These are phyloP conservation scores for Huso huso DNA, from an alignment of 2,797 vertebrate genomes.

Conservation along the genomic window DNA sequence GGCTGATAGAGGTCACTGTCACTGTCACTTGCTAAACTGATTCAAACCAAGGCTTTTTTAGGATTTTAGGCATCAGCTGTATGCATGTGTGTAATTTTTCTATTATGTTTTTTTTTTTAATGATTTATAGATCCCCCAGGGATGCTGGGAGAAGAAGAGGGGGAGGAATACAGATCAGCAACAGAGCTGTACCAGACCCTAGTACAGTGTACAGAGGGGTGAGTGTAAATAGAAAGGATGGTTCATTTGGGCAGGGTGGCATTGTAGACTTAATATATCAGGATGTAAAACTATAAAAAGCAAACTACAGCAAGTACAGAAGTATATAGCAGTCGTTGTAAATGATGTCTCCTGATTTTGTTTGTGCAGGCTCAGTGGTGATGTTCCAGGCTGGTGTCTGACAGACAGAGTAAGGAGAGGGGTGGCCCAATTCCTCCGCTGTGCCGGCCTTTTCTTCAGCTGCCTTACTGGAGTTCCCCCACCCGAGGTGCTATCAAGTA, in stretches of 20 bases:
- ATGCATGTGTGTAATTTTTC: too few relatives aligned
- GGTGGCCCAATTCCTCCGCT: constrained; percentile 82
- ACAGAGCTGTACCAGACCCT: constrained; percentile 46
- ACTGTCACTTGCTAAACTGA: too few relatives aligned
- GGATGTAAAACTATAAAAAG: too few relatives aligned
- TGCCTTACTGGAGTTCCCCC: constrained; percentile 86
- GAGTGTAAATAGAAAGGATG: background rate
- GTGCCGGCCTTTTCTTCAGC: constrained; percentile 84
- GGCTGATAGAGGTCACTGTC: too few relatives aligned
- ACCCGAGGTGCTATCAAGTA: constrained; percentile 73
- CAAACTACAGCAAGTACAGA: too few relatives aligned
- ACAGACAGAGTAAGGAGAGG: constrained; percentile 76
- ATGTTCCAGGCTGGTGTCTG: constrained; percentile 67
- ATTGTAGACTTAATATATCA: too few relatives aligned
- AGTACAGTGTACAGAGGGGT: constrained; percentile 55
- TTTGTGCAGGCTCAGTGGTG: constrained; percentile 54
- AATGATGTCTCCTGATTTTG: background rate
- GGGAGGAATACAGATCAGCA: constrained; percentile 51
- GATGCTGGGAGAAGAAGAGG: constrained; percentile 44
- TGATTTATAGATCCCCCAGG: constrained; percentile 14
- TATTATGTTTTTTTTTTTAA: background rate
- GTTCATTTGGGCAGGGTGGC: too few relatives aligned
- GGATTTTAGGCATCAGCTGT: too few relatives aligned
- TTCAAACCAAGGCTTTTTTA: too few relatives aligned
- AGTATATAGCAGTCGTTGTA: background rate